Evolutionary conservation across 2,888 invertebrate genomes (phyloP).

Genomic region (Drosophila borborema): DNA sequence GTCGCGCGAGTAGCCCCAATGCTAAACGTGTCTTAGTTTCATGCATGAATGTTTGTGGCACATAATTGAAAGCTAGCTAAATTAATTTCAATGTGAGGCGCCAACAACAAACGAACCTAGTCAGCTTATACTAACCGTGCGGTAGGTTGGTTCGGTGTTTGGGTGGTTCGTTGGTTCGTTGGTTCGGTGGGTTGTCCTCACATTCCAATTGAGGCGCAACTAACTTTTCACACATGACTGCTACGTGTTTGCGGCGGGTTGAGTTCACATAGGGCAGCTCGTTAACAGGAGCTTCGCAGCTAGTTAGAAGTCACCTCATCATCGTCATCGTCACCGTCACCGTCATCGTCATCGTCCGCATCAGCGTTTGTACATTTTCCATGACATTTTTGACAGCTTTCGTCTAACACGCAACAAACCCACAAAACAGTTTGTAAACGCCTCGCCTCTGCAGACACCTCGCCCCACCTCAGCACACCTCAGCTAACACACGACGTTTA

Average conservation of each 20-base stretch:
- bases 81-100: slow-evolving; percentile 83
- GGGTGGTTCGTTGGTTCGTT: background rate
- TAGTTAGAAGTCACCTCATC: slow-evolving; percentile 78
- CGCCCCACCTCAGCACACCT: background rate
- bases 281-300: slow-evolving; percentile 79
- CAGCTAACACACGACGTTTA: slow-evolving; percentile 43
- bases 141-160: background rate
- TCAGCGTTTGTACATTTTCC: slow-evolving; percentile 56
- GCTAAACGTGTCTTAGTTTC: slow-evolving; percentile 78
- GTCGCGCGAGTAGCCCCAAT: slow-evolving; percentile 17
- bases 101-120: slow-evolving; percentile 51
- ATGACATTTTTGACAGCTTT: slow-evolving; percentile 65
- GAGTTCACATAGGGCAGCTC: slow-evolving; percentile 61
- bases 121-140: slow-evolving; percentile 23
- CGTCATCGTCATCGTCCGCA: slow-evolving; percentile 27
- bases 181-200: background rate
- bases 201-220: slow-evolving; percentile 21
- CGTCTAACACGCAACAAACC: slow-evolving; percentile 62
- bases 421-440: slow-evolving; percentile 60
- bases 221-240: slow-evolving; percentile 67
- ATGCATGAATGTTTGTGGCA: slow-evolving; percentile 84
- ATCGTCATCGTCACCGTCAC: slow-evolving; percentile 18
- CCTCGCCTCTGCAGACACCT: slow-evolving; percentile 19
- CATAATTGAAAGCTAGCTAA: slow-evolving; percentile 85
- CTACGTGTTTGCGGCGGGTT: slow-evolving; percentile 28